Conservation (phyloP, 2,888 invertebrate species). For the Leptopilina syphax region DNA sequence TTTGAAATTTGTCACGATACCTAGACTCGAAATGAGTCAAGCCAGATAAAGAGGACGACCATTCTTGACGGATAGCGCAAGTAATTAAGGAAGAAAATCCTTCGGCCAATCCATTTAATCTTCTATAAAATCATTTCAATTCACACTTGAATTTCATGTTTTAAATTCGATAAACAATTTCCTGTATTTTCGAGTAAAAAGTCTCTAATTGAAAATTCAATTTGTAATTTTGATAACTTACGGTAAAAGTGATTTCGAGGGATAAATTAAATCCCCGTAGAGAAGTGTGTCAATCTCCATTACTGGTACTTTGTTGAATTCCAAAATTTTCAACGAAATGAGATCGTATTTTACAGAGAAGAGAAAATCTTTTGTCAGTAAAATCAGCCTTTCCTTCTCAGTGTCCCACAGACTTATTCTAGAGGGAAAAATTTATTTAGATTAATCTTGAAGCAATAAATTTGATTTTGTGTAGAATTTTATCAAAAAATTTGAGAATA, state of each 20-base stretch:
- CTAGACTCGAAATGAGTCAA: slow-evolving; percentile 81
- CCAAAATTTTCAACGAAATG: slow-evolving; percentile 86
- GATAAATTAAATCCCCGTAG: slow-evolving; percentile 89
- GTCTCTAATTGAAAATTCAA: neutral
- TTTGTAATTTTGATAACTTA: slow-evolving; percentile 79
- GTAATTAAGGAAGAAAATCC: slow-evolving; percentile 84
- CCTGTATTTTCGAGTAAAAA: no score
- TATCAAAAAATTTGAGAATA: no score
- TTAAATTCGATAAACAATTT: neutral
- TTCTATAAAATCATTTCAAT: slow-evolving; percentile 75
- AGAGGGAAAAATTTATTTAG: slow-evolving; percentile 63
- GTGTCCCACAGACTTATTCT: slow-evolving; percentile 94
- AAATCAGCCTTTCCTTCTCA: slow-evolving; percentile 88
- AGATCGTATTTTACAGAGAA: slow-evolving; percentile 91
- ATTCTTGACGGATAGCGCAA: slow-evolving; percentile 83
- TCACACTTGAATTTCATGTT: neutral
- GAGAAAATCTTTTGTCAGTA: slow-evolving; percentile 85
- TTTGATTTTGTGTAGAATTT: no score
- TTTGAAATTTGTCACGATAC: slow-evolving; percentile 73
- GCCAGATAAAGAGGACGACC: slow-evolving; percentile 72
- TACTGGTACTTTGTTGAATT: slow-evolving; percentile 84
- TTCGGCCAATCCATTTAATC: slow-evolving; percentile 84
- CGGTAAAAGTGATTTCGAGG: slow-evolving; percentile 89
- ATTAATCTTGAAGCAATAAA: slow-evolving; percentile 1
- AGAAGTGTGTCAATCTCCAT: slow-evolving; percentile 85